Percentiles rank a stretch among this genome's conserved stretches.
These are phyloP conservation scores for Eunapius fragilis DNA, from an alignment of 37 sponge, comb jelly and placozoan genomes.

Conservation along the genomic window DNA sequence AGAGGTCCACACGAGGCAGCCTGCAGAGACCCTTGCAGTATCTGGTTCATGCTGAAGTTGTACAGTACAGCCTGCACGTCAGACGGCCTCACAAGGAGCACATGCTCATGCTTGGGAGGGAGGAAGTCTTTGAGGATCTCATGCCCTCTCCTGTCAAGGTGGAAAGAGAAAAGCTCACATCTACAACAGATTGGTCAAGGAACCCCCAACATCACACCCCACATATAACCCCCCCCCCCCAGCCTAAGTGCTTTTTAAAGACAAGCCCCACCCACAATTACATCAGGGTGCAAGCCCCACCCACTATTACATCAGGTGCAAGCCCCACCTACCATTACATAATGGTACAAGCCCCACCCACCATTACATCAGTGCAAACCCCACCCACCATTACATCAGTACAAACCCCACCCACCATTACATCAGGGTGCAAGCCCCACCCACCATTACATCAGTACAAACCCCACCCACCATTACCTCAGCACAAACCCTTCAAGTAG, in stretches of 20 bases:
- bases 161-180: neutral
- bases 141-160: conserved; percentile 75
- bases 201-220: too few species aligned
- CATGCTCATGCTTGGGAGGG: conserved; percentile 88
- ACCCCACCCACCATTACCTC: conserved; percentile 21
- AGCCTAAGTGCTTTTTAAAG: too few species aligned
- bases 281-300: neutral
- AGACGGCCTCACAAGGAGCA: conserved; percentile 74
- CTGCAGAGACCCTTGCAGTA: conserved; percentile 7
- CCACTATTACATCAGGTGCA: neutral
- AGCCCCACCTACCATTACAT: neutral
- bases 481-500: conserved; percentile 74
- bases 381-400: neutral
- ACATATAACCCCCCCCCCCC: too few species aligned
- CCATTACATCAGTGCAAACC: conserved; percentile 50
- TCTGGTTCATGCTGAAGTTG: conserved; percentile 35
- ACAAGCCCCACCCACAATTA: neutral
- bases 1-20: conserved; percentile 53
- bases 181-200: too few species aligned
- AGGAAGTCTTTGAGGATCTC: conserved; percentile 74
- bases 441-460: neutral
- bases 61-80: conserved; percentile 72
- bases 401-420: conserved; percentile 15
- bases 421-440: neutral
- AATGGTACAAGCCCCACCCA: neutral